Conservation (phyloP, 1,140 invertebrate species). For the Hermatobates lingyangjiaoensis region DNA sequence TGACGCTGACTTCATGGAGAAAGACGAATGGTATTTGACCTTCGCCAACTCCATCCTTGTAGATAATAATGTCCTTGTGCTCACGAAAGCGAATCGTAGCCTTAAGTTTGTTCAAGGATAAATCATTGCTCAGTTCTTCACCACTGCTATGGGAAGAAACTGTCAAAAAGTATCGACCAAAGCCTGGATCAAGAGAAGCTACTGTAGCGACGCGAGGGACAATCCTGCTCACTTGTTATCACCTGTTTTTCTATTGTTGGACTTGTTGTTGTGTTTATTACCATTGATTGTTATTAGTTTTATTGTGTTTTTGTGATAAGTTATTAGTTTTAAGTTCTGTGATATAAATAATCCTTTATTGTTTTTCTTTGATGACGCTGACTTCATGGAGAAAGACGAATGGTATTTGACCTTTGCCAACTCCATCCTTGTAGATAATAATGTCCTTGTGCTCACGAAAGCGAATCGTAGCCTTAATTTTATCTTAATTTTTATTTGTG, state of each 20-base stretch:
- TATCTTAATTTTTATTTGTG: too few species aligned
- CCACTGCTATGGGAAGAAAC: slow-evolving; percentile 48
- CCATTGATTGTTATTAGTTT: too few species aligned
- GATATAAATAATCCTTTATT: too few species aligned
- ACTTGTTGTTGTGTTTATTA: too few species aligned
- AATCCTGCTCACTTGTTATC: too few species aligned
- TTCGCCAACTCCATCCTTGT: slow-evolving; percentile 65
- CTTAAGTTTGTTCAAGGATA: too few species aligned
- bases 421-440: slow-evolving; percentile 56
- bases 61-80: slow-evolving; percentile 40
- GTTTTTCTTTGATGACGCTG: slow-evolving; percentile 20
- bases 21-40: slow-evolving; percentile 52
- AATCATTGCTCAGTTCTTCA: too few species aligned
- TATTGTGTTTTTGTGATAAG: too few species aligned
- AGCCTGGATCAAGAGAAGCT: slow-evolving; percentile 41
- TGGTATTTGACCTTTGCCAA: slow-evolving; percentile 63
- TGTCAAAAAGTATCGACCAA: slow-evolving; percentile 44
- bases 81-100: slow-evolving; percentile 28
- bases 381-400: slow-evolving; percentile 43
- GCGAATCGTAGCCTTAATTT: too few species aligned
- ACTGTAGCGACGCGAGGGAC: slow-evolving; percentile 61
- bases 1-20: slow-evolving; percentile 35
- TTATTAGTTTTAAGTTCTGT: too few species aligned
- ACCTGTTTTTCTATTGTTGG: too few species aligned
- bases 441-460: too few species aligned